Evolutionary conservation across 1,140 invertebrate species (phyloP).

Genomic region (Harpegnathos saltator): DNA sequence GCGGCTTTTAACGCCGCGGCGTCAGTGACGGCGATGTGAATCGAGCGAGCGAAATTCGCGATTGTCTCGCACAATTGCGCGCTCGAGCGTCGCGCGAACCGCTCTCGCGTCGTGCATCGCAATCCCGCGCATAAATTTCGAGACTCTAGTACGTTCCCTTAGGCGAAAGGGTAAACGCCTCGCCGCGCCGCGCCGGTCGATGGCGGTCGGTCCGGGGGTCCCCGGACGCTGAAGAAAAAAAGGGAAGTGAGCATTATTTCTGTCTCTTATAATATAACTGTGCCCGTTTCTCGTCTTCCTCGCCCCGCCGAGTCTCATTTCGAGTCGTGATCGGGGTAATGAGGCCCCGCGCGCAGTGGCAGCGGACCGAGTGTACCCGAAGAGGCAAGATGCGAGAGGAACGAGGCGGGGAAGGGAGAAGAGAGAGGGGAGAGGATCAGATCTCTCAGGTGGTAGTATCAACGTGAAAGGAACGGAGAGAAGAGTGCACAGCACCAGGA

Average conservation of each 20-base stretch:
- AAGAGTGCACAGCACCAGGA: constrained; percentile 27
- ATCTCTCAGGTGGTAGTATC: constrained; percentile 68
- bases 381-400: constrained; percentile 48
- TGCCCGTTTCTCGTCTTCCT: constrained; percentile 83
- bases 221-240: constrained; percentile 76
- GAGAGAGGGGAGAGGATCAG: constrained; percentile 57
- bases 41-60: background rate
- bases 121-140: constrained; percentile 12
- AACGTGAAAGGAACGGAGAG: constrained; percentile 68
- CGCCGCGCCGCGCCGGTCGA: constrained; percentile 46
- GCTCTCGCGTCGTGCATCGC: background rate
- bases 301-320: constrained; percentile 78
- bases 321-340: constrained; percentile 85
- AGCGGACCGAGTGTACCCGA: constrained; percentile 59
- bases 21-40: background rate
- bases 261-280: constrained; percentile 85
- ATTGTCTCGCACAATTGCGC: background rate
- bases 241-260: constrained; percentile 81
- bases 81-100: background rate
- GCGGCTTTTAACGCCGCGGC: no score
- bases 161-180: constrained; percentile 18
- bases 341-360: constrained; percentile 79
- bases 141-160: constrained; percentile 1
- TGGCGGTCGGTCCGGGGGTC: constrained; percentile 56
- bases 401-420: constrained; percentile 24